Base-by-base conservation (phyloP, 2,797 vertebrate species). In the Pelochelys cantorii region DNA sequence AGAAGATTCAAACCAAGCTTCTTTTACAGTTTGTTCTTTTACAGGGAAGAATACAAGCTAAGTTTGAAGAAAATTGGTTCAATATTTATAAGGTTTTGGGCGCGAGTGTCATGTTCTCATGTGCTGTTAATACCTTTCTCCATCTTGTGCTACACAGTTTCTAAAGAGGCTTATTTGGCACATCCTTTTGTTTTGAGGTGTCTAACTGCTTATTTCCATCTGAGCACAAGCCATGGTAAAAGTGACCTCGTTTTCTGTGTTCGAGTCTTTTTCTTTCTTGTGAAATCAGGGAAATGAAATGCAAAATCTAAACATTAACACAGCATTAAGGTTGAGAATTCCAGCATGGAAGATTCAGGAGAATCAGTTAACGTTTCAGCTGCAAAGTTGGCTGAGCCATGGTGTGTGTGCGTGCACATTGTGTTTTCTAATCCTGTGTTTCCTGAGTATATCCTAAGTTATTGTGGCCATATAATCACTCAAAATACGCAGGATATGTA, bases 341-440 rank as follows among this genome's bases (percentile, higher is more conserved):
- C 42, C 74, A 75, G 74, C 37, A 48, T 27, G 37, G 13, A 75
- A 25, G 42, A 9, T 27, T 75, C 74, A 75, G 42, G 42, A 48
- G 27, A 27, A 75, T 75, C 4, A 12, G 74, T 8, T 48, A 75
- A 48, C 0, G 7, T 27, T 75, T 75, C 42, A 75, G 3, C 42
- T 27, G 42, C 17, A 68, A 34, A 68, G n/a, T 68, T 68, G 65
- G n/a, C n/a, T 68, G 34, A 68, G 65, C n/a, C 65, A 68, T 22
- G n/a, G 22, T 11, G 57, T 59, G 23, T 11, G 23, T 23, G 22
- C 23, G 6, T 65, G 31, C 9, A 4, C 31, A 31, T 34, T 20
- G 8, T 34, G 8, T 68, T 87, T 84, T 88, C 68, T 96, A 93
- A 83, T 92, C 85, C 95, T 91, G 85, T 34, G 15, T 27, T 14